phyloP scores from a whole-genome alignment of 2,797 vertebrate species.

The Ctenosaura bakeri region DNA sequence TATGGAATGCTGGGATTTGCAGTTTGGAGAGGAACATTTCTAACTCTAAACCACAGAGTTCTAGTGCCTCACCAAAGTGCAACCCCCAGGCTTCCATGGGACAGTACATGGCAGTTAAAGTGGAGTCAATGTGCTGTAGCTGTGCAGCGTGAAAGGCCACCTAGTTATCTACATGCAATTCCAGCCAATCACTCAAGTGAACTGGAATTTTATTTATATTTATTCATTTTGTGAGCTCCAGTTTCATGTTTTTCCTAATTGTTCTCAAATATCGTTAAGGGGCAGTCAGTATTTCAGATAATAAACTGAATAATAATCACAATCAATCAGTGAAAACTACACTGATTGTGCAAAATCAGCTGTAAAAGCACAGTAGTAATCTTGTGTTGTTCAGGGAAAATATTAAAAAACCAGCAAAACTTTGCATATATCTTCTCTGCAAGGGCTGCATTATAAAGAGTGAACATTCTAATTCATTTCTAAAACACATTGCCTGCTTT shows the following conservation, averaged over 20 bases:
- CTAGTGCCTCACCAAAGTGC: no score
- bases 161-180: not conserved
- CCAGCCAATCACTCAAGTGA: not conserved
- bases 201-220: not conserved
- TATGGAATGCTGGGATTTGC: no score
- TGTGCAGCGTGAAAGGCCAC: no score
- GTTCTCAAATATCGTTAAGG: not conserved
- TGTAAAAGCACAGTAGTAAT: not conserved
- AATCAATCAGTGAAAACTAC: not conserved
- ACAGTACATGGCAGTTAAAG: no score
- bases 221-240: not conserved
- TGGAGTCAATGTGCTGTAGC: no score
- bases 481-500: slow-evolving; percentile 39
- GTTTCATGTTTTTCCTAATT: slow-evolving; percentile 4
- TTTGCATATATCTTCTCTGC: not conserved
- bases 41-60: no score
- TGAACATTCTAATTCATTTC: slow-evolving; percentile 45
- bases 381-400: not conserved
- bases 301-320: not conserved
- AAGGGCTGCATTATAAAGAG: slow-evolving; percentile 26
- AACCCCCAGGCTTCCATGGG: no score
- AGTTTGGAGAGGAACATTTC: no score
- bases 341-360: slow-evolving; percentile 15
- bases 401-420: not conserved
- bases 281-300: not conserved